Percentiles rank a stretch among this genome's conserved stretches.
These are phyloP conservation scores for Galleria mellonella DNA, from an alignment of 1,140 invertebrate species.

Conservation along the genomic window DNA sequence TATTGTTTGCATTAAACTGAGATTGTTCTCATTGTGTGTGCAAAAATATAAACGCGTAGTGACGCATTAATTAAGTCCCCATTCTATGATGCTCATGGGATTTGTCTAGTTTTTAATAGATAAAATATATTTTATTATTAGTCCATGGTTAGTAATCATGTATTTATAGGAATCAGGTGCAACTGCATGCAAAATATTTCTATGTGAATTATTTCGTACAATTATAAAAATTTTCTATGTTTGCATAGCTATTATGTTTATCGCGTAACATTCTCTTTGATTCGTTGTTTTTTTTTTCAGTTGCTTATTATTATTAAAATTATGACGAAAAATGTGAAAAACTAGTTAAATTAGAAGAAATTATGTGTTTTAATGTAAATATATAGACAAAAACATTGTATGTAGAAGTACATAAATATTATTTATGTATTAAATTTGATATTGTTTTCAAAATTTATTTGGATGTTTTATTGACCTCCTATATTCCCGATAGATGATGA, in stretches of 20 bases:
- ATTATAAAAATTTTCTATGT: slow-evolving; percentile 48
- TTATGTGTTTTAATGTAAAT: slow-evolving; percentile 71
- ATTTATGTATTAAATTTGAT: slow-evolving; percentile 75
- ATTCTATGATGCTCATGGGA: slow-evolving; percentile 16
- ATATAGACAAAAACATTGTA: slow-evolving; percentile 69
- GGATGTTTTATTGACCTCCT: slow-evolving; percentile 47
- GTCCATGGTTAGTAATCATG: slow-evolving; percentile 23
- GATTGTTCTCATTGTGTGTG: not conserved
- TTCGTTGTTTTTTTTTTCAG: slow-evolving; percentile 49
- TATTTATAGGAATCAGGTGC: slow-evolving; percentile 17
- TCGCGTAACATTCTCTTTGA: slow-evolving; percentile 33
- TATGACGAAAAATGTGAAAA: slow-evolving; percentile 48
- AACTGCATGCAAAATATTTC: slow-evolving; percentile 17
- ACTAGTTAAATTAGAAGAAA: slow-evolving; percentile 57
- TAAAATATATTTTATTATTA: slow-evolving; percentile 42
- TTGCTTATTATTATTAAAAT: slow-evolving; percentile 56
- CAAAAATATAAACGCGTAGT: not conserved
- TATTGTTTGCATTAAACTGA: no score
- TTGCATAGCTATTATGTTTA: slow-evolving; percentile 39
- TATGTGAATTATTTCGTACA: slow-evolving; percentile 61
- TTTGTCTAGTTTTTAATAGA: slow-evolving; percentile 33
- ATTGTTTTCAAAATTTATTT: slow-evolving; percentile 71
- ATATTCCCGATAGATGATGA: no score
- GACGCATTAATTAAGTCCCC: slow-evolving; percentile 3
- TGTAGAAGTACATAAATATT: slow-evolving; percentile 71